These are phyloP conservation scores for Platyura marginata DNA, from an alignment of 1,140 invertebrate genomes.

Conservation along the genomic window DNA sequence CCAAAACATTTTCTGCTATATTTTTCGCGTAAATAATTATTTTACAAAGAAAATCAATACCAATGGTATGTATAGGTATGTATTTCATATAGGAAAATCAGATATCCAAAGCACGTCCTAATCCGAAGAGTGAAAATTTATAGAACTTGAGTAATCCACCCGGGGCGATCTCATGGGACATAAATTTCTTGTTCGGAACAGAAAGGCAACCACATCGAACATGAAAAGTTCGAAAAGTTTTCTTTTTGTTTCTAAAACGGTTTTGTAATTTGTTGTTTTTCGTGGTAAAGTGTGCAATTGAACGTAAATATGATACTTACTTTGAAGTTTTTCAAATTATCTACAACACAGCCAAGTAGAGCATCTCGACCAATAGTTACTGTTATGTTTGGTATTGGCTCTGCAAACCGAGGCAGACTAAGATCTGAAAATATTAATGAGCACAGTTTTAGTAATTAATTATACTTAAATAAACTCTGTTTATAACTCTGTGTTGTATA, in stretches of 20 bases:
- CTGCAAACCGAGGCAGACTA: constrained; percentile 62
- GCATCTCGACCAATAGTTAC: constrained; percentile 78
- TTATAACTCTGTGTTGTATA: neutral
- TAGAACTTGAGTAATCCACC: neutral
- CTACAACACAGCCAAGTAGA: constrained; percentile 81
- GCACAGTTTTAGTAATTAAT: neutral
- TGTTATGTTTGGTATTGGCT: constrained; percentile 82
- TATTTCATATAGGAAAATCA: neutral
- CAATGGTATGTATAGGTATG: neutral
- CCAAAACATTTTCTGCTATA: neutral
- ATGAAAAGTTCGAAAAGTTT: neutral
- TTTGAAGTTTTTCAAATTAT: constrained; percentile 77
- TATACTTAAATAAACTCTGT: neutral
- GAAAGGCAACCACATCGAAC: neutral
- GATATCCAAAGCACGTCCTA: neutral
- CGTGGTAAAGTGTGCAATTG: neutral
- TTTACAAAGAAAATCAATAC: neutral
- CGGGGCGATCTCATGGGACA: neutral
- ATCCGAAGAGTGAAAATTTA: neutral
- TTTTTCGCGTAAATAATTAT: neutral
- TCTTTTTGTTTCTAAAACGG: neutral
- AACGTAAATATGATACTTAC: constrained; percentile 29
- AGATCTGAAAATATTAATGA: constrained; percentile 30
- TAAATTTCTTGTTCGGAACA: neutral
- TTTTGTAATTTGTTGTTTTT: neutral